Evolutionary conservation across 2,888 invertebrate genomes (phyloP).

Genomic region (Leptinotarsa juncta): DNA sequence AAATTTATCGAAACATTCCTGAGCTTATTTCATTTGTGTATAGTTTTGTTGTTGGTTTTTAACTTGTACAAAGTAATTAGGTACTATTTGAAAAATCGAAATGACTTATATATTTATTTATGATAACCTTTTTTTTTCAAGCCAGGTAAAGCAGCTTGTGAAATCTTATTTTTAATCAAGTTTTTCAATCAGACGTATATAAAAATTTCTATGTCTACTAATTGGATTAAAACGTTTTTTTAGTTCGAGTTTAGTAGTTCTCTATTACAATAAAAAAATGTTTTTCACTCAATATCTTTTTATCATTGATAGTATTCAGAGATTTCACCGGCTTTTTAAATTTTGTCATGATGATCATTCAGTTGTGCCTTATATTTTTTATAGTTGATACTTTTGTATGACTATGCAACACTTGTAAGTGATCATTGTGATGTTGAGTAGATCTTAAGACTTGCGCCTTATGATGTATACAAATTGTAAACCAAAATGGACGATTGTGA

Average conservation of each 20-base stretch:
- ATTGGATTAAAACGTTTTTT: too few relatives aligned
- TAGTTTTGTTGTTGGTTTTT: slow-evolving; percentile 52
- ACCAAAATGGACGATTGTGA: slow-evolving; percentile 57
- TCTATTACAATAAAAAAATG: background rate
- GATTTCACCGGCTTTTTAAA: slow-evolving; percentile 23
- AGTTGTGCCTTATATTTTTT: slow-evolving; percentile 54
- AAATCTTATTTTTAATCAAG: background rate
- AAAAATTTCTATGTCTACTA: too few relatives aligned
- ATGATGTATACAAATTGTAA: slow-evolving; percentile 57
- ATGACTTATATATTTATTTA: slow-evolving; percentile 33
- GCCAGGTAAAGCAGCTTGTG: slow-evolving; percentile 18
- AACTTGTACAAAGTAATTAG: slow-evolving; percentile 50
- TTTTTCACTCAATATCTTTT: background rate
- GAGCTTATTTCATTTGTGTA: slow-evolving; percentile 45
- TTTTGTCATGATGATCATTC: slow-evolving; percentile 34
- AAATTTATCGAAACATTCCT: slow-evolving; percentile 30
- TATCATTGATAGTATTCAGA: background rate
- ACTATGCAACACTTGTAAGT: slow-evolving; percentile 42
- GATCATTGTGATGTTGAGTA: slow-evolving; percentile 48
- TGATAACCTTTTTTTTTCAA: slow-evolving; percentile 30
- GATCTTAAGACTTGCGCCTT: slow-evolving; percentile 52
- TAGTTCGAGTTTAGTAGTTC: too few relatives aligned
- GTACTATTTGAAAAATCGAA: slow-evolving; percentile 33
- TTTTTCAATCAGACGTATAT: background rate
- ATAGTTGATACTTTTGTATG: slow-evolving; percentile 48